A percentile compares a stretch with the other conserved stretches of the same genome.
Conservation (phyloP, 1,140 invertebrate species). For the Anastrepha obliqua region DNA sequence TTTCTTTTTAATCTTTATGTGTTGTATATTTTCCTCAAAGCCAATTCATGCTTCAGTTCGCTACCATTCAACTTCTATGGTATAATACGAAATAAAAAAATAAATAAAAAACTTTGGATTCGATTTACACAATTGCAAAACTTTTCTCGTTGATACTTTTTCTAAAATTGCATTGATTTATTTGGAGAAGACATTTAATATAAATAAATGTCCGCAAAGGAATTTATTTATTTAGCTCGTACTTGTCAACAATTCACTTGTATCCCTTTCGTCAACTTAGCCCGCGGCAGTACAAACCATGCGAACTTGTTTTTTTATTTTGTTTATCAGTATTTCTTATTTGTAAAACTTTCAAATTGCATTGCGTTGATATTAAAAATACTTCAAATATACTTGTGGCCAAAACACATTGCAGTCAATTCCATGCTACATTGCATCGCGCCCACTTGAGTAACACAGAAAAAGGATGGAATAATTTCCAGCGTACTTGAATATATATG, state of each 20-base stretch:
- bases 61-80: not conserved
- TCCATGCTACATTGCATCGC: no score
- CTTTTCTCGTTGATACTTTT: conserved; percentile 3
- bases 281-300: not conserved
- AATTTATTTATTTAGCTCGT: conserved; percentile 30
- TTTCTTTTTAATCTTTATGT: no score
- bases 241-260: not conserved
- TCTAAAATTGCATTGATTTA: conserved; percentile 27
- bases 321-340: not conserved
- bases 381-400: conserved; percentile 19
- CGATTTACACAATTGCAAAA: not conserved
- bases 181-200: conserved; percentile 23
- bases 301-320: not conserved
- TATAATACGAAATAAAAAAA: not conserved
- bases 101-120: not conserved
- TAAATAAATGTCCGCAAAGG: conserved; percentile 32
- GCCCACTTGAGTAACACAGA: no score
- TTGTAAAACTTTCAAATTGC: conserved; percentile 3
- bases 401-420: not conserved
- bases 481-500: not conserved
- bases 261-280: conserved; percentile 20
- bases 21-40: no score
- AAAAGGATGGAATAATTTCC: not conserved
- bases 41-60: not conserved
- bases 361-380: conserved; percentile 41